Evolutionary conservation across 1,140 invertebrate species (phyloP).

Genomic region (Eciton burchellii): DNA sequence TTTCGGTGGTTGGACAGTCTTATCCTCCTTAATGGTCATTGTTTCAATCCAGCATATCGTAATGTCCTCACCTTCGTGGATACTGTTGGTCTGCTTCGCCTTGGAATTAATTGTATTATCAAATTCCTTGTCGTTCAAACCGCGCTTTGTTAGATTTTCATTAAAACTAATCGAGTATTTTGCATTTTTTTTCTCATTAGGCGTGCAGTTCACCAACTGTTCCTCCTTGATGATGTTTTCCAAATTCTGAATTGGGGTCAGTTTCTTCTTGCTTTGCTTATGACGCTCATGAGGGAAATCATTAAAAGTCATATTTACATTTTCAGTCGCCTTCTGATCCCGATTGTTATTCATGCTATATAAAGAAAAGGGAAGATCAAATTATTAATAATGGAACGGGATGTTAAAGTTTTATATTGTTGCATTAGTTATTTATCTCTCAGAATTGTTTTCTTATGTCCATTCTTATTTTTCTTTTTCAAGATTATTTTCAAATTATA

Average conservation of each 20-base stretch:
- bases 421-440: neutral
- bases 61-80: conserved; percentile 69
- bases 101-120: conserved; percentile 36
- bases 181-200: conserved; percentile 20
- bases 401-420: neutral
- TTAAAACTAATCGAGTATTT: conserved; percentile 45
- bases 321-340: neutral
- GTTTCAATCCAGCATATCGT: conserved; percentile 75
- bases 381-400: neutral
- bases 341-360: neutral
- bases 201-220: neutral
- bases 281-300: neutral
- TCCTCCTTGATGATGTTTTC: neutral
- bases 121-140: conserved; percentile 42
- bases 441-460: neutral
- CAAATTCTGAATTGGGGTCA: neutral
- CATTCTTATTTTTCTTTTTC: neutral
- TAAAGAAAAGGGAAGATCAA: neutral
- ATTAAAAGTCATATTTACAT: conserved; percentile 9
- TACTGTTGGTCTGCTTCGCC: conserved; percentile 52
- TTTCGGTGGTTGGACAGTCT: conserved; percentile 53
- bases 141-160: conserved; percentile 10
- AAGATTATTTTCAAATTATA: neutral
- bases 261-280: neutral
- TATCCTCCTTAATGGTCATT: conserved; percentile 73